Evolutionary conservation across 2,113 vertebrate genomes (phyloP).

Genomic region (Erythrocebus patas): DNA sequence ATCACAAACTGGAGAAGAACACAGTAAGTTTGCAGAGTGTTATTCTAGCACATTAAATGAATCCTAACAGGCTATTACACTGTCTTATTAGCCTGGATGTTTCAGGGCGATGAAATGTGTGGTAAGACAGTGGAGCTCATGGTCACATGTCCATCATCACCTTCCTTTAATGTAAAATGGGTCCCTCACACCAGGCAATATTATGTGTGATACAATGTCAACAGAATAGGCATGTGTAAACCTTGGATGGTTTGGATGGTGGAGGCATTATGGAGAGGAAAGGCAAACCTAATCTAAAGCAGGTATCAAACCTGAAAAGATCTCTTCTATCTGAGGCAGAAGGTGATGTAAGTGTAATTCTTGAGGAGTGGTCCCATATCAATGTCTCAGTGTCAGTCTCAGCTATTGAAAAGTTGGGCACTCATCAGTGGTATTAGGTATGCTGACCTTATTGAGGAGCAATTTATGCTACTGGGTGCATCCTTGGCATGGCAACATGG

Average conservation of each 20-base stretch:
- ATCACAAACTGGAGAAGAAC: background rate
- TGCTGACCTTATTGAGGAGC: background rate
- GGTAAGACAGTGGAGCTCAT: background rate
- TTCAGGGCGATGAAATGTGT: background rate
- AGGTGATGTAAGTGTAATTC: background rate
- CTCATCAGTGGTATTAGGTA: background rate
- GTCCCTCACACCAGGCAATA: background rate
- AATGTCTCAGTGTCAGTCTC: background rate
- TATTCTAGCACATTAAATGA: background rate
- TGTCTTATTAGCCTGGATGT: background rate
- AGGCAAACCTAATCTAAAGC: background rate
- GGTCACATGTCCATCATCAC: background rate
- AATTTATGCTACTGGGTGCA: background rate
- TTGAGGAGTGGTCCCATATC: background rate
- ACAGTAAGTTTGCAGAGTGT: background rate
- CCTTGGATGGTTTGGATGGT: background rate
- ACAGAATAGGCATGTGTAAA: background rate
- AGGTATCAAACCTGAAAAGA: background rate
- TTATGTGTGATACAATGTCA: background rate
- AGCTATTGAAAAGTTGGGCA: background rate
- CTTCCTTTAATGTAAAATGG: background rate
- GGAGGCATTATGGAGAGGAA: background rate
- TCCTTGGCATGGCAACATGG: background rate
- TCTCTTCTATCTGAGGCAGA: background rate
- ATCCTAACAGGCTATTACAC: background rate